These are phyloP conservation scores for Mythimna vitellina DNA, from an alignment of 2,888 invertebrate genomes.

Conservation along the genomic window DNA sequence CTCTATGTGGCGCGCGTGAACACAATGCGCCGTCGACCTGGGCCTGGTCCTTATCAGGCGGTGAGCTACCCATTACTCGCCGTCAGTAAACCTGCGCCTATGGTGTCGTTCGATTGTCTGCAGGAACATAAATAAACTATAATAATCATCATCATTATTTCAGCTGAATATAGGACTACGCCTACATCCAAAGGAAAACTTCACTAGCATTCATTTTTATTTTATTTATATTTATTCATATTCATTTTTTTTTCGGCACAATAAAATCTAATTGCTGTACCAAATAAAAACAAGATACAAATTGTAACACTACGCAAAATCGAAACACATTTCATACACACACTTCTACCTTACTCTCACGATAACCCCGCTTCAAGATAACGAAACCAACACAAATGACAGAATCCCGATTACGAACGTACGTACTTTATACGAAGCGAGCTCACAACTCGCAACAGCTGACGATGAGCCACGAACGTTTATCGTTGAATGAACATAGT, in stretches of 20 bases:
- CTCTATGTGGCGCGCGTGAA: too few relatives aligned
- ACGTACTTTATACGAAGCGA: constrained; percentile 56
- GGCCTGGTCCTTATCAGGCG: too few relatives aligned
- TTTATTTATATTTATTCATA: not conserved
- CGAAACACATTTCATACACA: not conserved
- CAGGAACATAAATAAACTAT: not conserved
- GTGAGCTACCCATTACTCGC: too few relatives aligned
- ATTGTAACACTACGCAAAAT: constrained; percentile 9
- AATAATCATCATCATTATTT: not conserved
- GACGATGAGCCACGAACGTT: constrained; percentile 60
- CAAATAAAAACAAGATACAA: constrained; percentile 5
- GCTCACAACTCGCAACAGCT: constrained; percentile 71
- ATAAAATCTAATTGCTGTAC: not conserved
- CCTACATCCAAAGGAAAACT: not conserved
- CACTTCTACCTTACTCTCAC: constrained; percentile 1
- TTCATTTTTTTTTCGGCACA: too few relatives aligned
- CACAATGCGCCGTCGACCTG: too few relatives aligned
- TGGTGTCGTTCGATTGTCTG: not conserved
- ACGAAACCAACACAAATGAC: constrained; percentile 25
- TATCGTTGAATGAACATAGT: constrained; percentile 73
- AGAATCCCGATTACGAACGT: constrained; percentile 9
- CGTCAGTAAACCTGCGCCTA: too few relatives aligned
- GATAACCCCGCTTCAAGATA: constrained; percentile 41
- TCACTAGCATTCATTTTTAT: not conserved
- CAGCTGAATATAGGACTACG: not conserved